phyloP scores from a whole-genome alignment of 2,797 vertebrate genomes.

The Scleropages formosus region DNA sequence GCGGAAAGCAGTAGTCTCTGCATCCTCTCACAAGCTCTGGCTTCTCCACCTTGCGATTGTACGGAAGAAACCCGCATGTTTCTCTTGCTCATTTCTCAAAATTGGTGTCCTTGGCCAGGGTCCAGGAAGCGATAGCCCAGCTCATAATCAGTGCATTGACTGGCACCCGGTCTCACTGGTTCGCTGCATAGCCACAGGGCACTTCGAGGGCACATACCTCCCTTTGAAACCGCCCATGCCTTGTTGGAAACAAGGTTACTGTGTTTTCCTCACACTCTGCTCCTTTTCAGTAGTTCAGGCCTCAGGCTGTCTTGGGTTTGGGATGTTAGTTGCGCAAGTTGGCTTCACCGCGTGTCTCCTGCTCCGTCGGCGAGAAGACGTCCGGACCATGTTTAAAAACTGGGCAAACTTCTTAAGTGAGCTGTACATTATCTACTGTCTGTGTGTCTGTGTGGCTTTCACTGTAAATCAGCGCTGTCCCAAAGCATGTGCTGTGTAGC shows the following conservation, averaged over 20 bases:
- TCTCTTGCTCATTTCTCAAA: constrained; percentile 16
- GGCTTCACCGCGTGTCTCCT: no score
- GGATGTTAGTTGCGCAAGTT: not conserved
- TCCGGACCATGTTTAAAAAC: no score
- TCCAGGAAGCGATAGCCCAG: not conserved
- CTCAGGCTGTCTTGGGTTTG: not conserved
- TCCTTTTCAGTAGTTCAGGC: not conserved
- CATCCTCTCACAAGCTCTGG: constrained; percentile 47
- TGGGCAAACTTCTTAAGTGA: constrained; percentile 47
- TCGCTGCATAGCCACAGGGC: constrained; percentile 34
- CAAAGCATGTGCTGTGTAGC: constrained; percentile 33
- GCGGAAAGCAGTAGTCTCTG: constrained; percentile 42
- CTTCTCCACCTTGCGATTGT: constrained; percentile 32
- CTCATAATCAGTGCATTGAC: constrained; percentile 35
- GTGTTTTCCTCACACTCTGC: constrained; percentile 40
- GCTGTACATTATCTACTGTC: constrained; percentile 57
- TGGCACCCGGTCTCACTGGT: not conserved
- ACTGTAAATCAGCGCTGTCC: constrained; percentile 48
- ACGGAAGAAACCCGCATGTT: not conserved
- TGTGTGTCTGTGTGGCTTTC: constrained; percentile 49
- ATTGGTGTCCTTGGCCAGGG: constrained; percentile 9
- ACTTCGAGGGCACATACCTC: constrained; percentile 50
- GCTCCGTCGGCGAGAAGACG: no score
- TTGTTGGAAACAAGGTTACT: constrained; percentile 55
- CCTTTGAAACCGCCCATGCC: constrained; percentile 44